Conservation (phyloP, 1,140 invertebrate species). For the Cydia amplana region DNA sequence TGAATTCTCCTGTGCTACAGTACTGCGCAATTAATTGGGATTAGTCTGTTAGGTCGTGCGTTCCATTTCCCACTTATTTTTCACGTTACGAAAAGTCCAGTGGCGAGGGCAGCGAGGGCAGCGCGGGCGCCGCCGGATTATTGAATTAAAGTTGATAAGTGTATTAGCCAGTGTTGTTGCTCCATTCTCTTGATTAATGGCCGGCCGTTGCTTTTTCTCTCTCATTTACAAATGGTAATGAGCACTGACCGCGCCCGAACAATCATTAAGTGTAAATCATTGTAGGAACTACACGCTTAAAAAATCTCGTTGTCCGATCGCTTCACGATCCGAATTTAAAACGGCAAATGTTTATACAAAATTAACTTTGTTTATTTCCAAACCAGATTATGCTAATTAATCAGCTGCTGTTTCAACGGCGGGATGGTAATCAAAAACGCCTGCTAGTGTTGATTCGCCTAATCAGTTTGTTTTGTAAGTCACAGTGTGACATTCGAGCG, state of each 20-base stretch:
- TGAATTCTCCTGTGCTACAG: conserved; percentile 18
- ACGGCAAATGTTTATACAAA: conserved; percentile 59
- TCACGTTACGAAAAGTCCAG: conserved; percentile 66
- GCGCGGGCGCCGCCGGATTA: conserved; percentile 61
- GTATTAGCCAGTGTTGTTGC: conserved; percentile 76
- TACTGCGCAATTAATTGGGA: conserved; percentile 67
- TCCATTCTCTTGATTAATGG: conserved; percentile 76
- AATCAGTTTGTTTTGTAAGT: conserved; percentile 69
- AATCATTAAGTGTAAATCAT: conserved; percentile 74
- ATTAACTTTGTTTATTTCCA: conserved; percentile 70
- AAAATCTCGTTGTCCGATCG: conserved; percentile 49
- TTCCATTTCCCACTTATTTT: conserved; percentile 69
- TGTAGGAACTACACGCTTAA: conserved; percentile 64
- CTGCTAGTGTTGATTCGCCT: conserved; percentile 68
- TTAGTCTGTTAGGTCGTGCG: conserved; percentile 70
- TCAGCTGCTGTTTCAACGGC: conserved; percentile 58
- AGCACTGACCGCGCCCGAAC: conserved; percentile 65
- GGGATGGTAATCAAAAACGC: conserved; percentile 67
- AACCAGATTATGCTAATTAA: conserved; percentile 72
- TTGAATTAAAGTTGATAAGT: conserved; percentile 79
- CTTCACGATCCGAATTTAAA: conserved; percentile 34
- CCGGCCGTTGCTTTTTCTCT: conserved; percentile 75
- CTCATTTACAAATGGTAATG: conserved; percentile 78
- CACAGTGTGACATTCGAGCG: conserved; percentile 39
- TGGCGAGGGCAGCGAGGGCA: conserved; percentile 45